Conservation (phyloP, 2,113 vertebrate species). For the Sus scrofa region DNA sequence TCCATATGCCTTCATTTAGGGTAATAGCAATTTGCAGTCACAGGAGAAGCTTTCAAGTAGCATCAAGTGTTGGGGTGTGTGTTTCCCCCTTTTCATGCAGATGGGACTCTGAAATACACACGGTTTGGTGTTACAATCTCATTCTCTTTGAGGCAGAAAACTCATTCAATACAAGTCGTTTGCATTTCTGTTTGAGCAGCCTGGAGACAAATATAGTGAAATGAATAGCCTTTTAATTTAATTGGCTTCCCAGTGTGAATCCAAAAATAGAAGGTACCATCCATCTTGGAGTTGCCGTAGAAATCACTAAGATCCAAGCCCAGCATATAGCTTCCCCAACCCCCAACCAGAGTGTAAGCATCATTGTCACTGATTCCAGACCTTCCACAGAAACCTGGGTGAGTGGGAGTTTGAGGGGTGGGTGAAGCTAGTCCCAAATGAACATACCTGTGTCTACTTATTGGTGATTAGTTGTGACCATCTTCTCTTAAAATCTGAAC, state of each 20-base stretch:
- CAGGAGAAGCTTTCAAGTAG: constrained; percentile 28
- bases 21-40: constrained; percentile 72
- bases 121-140: constrained; percentile 77
- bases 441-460: constrained; percentile 73
- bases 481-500: constrained; percentile 52
- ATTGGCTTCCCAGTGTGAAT: constrained; percentile 86
- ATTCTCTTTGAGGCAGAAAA: constrained; percentile 78
- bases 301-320: constrained; percentile 83
- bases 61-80: constrained; percentile 21
- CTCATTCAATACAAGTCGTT: constrained; percentile 82
- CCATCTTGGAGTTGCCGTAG: constrained; percentile 79
- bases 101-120: constrained; percentile 67
- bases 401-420: neutral
- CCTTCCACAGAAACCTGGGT: constrained; percentile 71
- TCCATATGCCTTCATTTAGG: constrained; percentile 52
- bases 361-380: constrained; percentile 64
- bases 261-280: constrained; percentile 84
- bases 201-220: constrained; percentile 86
- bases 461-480: constrained; percentile 67
- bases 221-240: constrained; percentile 89
- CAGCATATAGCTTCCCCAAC: neutral
- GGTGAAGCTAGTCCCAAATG: constrained; percentile 63
- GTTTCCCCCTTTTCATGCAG: constrained; percentile 60
- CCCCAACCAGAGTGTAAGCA: neutral
- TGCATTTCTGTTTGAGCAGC: constrained; percentile 84